These are phyloP conservation scores for Pseudolaguvia tuberculata DNA, from an alignment of 2,113 vertebrate genomes.

Conservation along the genomic window DNA sequence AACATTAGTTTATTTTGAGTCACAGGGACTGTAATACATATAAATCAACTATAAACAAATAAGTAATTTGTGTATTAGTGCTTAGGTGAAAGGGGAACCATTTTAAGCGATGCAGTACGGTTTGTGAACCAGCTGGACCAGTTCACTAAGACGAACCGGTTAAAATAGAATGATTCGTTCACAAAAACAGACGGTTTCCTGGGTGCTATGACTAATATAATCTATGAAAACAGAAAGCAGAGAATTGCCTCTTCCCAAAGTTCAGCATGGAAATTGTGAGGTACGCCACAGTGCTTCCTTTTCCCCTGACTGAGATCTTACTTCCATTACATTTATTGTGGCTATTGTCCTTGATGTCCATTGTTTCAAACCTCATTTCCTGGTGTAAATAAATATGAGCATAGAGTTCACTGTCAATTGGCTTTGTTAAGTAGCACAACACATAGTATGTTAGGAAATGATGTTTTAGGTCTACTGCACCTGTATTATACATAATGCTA, in stretches of 20 bases:
- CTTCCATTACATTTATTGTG: slow-evolving; percentile 25
- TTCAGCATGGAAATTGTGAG: slow-evolving; percentile 27
- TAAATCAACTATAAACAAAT: too few relatives aligned
- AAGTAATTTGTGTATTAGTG: too few relatives aligned
- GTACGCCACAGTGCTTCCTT: slow-evolving; percentile 20
- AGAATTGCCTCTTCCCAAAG: slow-evolving; percentile 54
- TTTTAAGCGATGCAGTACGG: too few relatives aligned
- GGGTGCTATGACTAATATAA: slow-evolving; percentile 37
- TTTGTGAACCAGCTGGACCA: too few relatives aligned
- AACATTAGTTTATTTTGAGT: too few relatives aligned
- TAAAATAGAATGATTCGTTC: too few relatives aligned
- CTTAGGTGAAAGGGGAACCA: too few relatives aligned
- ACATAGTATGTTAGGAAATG: slow-evolving; percentile 7
- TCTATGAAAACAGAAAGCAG: background rate
- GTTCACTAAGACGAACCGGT: too few relatives aligned
- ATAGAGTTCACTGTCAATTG: slow-evolving; percentile 32
- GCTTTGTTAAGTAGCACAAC: slow-evolving; percentile 39
- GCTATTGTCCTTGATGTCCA: slow-evolving; percentile 53
- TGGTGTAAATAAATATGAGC: slow-evolving; percentile 38
- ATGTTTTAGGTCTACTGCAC: background rate
- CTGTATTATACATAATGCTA: slow-evolving; percentile 12
- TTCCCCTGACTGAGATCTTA: background rate
- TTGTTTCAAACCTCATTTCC: slow-evolving; percentile 61
- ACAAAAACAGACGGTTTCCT: background rate
- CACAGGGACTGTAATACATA: too few relatives aligned